Percentiles rank a stretch among this genome's conserved stretches.
Evolutionary conservation across 2,797 vertebrate species (phyloP).

Genomic region (Chaetodon trifasciatus): DNA sequence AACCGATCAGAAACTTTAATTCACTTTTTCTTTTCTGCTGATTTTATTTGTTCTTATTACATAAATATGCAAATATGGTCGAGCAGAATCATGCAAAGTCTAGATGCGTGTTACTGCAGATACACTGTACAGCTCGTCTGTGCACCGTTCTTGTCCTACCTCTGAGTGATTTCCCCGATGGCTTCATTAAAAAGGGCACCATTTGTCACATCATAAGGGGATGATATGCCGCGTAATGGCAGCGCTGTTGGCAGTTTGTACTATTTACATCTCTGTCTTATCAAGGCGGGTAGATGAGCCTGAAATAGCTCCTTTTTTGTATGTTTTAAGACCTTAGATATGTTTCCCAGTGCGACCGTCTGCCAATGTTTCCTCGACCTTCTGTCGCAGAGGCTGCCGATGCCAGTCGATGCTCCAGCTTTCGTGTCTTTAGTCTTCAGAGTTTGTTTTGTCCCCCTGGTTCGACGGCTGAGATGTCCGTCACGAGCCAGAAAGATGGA

Average conservation of each 20-base stretch:
- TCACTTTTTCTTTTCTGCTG: not conserved
- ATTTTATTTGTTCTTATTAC: too few species aligned
- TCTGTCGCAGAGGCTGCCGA: constrained; percentile 34
- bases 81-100: not conserved
- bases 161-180: not conserved
- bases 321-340: constrained; percentile 40
- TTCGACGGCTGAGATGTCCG: not conserved
- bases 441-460: not conserved
- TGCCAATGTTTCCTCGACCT: constrained; percentile 52
- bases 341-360: constrained; percentile 57
- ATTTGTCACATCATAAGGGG: constrained; percentile 28
- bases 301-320: constrained; percentile 24
- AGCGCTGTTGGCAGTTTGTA: constrained; percentile 14
- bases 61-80: not conserved
- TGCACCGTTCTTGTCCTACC: not conserved
- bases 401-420: constrained; percentile 12
- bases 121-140: not conserved
- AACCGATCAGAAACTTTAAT: not conserved
- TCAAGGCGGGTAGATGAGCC: constrained; percentile 28
- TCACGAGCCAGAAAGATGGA: not conserved
- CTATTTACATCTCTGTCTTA: constrained; percentile 35
- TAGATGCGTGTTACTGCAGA: not conserved
- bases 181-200: constrained; percentile 42
- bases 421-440: not conserved
- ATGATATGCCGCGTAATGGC: constrained; percentile 12